Percentiles rank a stretch among this genome's conserved stretches.
Conservation (phyloP, 2,888 invertebrate species). For the Timema cristinae region DNA sequence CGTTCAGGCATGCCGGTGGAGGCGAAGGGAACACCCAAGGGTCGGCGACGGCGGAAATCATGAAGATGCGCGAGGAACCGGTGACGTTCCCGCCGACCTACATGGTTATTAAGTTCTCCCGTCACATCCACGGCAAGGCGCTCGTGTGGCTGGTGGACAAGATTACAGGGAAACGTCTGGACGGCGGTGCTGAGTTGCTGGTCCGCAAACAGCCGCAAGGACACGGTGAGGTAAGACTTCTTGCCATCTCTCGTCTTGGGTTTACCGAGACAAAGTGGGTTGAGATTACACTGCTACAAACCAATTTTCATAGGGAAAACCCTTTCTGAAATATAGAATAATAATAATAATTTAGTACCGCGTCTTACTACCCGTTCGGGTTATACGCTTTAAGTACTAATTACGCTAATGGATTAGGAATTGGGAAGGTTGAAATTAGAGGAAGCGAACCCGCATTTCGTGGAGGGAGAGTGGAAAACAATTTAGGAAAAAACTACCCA, state of each 20-base stretch:
- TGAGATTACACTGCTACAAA: too few relatives aligned
- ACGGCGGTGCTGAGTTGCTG: conserved; percentile 55
- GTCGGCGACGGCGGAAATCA: conserved; percentile 13
- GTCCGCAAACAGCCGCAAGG: conserved; percentile 48
- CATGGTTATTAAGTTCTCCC: conserved; percentile 49
- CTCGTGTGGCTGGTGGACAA: conserved; percentile 53
- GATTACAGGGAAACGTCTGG: conserved; percentile 49
- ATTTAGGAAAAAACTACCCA: too few relatives aligned
- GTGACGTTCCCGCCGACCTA: conserved; percentile 46
- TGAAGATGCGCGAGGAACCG: conserved; percentile 17
- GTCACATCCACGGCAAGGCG: conserved; percentile 47
- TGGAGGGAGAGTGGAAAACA: too few relatives aligned
- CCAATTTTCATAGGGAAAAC: too few relatives aligned
- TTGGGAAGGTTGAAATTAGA: too few relatives aligned
- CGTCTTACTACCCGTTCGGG: too few relatives aligned
- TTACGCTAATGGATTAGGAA: too few relatives aligned
- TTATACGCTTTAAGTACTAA: too few relatives aligned
- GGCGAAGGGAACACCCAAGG: background rate
- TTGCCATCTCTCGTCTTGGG: background rate
- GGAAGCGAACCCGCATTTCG: too few relatives aligned
- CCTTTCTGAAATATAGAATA: too few relatives aligned
- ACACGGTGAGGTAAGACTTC: conserved; percentile 38
- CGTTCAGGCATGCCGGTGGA: background rate
- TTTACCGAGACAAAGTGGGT: too few relatives aligned
- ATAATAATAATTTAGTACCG: too few relatives aligned